Percentiles rank a stretch among this genome's conserved stretches.
Conservation (phyloP, 2,113 vertebrate genomes). For the Atherinomorus stipes region DNA sequence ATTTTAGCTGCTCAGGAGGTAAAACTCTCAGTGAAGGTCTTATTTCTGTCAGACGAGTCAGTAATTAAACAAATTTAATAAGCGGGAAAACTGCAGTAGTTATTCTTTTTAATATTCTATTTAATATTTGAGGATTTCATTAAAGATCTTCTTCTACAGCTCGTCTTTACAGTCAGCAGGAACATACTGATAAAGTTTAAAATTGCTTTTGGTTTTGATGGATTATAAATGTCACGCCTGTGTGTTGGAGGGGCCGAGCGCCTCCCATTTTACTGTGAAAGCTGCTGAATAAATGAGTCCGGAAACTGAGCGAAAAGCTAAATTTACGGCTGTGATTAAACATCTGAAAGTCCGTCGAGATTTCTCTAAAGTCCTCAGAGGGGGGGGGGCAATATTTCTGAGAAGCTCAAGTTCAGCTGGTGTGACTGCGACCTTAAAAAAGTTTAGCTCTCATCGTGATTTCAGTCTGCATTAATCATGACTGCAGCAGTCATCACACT, state of each 20-base stretch:
- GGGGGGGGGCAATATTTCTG: not conserved
- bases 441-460: not conserved
- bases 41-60: not conserved
- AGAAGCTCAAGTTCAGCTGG: not conserved
- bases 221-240: conserved; percentile 12
- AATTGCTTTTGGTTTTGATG: conserved; percentile 22
- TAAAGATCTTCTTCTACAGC: not conserved
- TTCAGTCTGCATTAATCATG: conserved; percentile 16
- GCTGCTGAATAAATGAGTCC: conserved; percentile 15
- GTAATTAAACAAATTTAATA: conserved; percentile 8
- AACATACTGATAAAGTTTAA: conserved; percentile 12
- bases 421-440: conserved; percentile 22
- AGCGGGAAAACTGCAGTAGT: not conserved
- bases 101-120: conserved; percentile 12
- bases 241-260: not conserved
- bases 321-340: conserved; percentile 18
- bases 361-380: conserved; percentile 9
- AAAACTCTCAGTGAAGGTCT: not conserved
- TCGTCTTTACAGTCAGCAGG: not conserved
- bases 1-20: not conserved
- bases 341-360: conserved; percentile 1
- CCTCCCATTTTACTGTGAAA: not conserved
- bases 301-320: not conserved
- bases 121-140: conserved; percentile 35
- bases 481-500: too few species aligned